A percentile compares a stretch with the other conserved stretches of the same genome.
Conservation (phyloP, 2,113 vertebrate species). For the Leiothrix lutea region DNA sequence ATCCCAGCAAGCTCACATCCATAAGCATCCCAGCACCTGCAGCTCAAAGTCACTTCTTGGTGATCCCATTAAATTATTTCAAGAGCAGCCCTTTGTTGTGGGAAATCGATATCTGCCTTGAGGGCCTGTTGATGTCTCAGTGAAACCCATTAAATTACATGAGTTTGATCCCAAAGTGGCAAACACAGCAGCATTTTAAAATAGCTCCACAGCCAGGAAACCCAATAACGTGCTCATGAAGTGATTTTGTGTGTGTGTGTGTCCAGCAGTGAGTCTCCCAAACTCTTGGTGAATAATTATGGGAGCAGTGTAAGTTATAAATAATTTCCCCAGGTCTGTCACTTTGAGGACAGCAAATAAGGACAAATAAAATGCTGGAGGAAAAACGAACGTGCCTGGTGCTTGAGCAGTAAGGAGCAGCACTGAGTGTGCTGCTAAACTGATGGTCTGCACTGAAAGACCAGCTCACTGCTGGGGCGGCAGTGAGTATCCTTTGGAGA, state of each 20-base stretch:
- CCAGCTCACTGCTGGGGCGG: fast-evolving
- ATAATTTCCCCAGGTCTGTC: background rate
- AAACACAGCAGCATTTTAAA: background rate
- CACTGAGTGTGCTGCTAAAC: background rate
- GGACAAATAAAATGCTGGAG: background rate
- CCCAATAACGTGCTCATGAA: background rate
- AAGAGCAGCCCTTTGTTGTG: background rate
- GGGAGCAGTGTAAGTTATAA: background rate
- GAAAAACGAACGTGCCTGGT: background rate
- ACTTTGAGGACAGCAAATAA: background rate
- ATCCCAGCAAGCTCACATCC: background rate
- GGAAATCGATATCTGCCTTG: background rate
- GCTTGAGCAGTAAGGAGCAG: background rate
- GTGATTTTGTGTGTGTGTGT: background rate
- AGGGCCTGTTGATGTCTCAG: background rate
- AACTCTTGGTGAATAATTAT: background rate
- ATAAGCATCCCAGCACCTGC: background rate
- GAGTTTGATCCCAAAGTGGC: background rate
- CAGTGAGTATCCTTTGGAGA: background rate
- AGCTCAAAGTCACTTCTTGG: background rate
- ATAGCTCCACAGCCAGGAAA: background rate
- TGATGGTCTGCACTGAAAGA: background rate
- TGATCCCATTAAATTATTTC: background rate
- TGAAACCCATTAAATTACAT: background rate
- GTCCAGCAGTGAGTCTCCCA: background rate